A percentile compares a stretch with the other conserved stretches of the same genome.
These are phyloP conservation scores for Lagopus muta DNA, from an alignment of 2,113 vertebrate genomes.

Conservation along the genomic window DNA sequence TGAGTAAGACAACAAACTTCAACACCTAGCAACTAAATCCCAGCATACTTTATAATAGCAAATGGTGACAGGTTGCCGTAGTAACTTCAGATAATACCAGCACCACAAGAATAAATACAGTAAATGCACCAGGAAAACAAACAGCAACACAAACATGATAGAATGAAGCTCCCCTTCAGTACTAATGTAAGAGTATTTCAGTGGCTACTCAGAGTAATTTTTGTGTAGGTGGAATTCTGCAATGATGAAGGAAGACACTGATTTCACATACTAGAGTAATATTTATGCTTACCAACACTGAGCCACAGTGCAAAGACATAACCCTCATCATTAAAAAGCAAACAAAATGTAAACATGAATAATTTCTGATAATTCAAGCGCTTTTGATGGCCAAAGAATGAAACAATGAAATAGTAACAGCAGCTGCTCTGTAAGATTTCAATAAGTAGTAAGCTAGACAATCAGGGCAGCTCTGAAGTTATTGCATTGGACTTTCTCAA, in stretches of 20 bases:
- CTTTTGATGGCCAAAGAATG: not conserved
- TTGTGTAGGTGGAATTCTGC: not conserved
- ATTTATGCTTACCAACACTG: not conserved
- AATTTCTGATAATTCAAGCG: not conserved
- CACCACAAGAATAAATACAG: constrained; percentile 70
- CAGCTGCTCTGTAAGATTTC: not conserved
- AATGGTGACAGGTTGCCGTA: constrained; percentile 82
- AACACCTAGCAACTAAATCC: constrained; percentile 76
- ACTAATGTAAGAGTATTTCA: not conserved
- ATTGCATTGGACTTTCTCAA: not conserved
- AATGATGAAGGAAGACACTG: not conserved
- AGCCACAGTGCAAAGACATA: not conserved
- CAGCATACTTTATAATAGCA: constrained; percentile 73
- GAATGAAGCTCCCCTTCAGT: not conserved
- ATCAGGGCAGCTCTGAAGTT: not conserved
- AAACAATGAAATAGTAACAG: not conserved
- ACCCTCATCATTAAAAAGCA: not conserved
- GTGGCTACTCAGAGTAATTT: not conserved
- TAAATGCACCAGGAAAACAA: constrained; percentile 42
- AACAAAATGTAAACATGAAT: not conserved
- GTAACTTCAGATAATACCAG: constrained; percentile 78
- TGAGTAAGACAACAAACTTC: constrained; percentile 65
- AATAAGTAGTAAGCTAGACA: not conserved
- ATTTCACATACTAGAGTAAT: not conserved
- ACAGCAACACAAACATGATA: not conserved